phyloP scores from a whole-genome alignment of 2,888 invertebrate genomes.

The Drosophila acutilabella region DNA sequence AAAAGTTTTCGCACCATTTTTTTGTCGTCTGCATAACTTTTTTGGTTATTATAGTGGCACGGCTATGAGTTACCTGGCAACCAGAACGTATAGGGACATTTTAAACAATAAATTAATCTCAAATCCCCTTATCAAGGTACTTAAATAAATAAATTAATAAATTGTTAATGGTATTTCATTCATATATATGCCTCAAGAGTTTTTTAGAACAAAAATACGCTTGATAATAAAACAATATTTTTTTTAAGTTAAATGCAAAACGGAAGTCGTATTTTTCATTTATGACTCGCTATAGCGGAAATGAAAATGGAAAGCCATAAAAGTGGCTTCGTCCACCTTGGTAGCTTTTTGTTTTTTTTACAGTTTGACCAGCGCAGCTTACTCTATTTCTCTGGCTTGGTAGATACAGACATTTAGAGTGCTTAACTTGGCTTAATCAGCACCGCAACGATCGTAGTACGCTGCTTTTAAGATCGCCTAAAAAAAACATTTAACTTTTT shows the following conservation, averaged over 20 bases:
- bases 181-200: no score
- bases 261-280: constrained; percentile 73
- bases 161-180: no score
- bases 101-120: not conserved
- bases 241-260: constrained; percentile 8
- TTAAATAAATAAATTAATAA: no score
- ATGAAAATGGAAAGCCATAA: constrained; percentile 77
- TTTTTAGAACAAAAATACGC: no score
- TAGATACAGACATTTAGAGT: no score
- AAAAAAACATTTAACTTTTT: not conserved
- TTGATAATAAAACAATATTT: no score
- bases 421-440: no score
- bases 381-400: not conserved
- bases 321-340: constrained; percentile 39
- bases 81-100: not conserved
- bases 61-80: not conserved
- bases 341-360: not conserved
- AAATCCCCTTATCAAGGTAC: no score
- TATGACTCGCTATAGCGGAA: constrained; percentile 73
- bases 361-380: not conserved
- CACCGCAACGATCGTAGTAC: not conserved
- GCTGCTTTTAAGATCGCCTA: not conserved
- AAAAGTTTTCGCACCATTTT: constrained; percentile 42
- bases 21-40: constrained; percentile 24
- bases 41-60: constrained; percentile 13